phyloP scores from a whole-genome alignment of 2,888 invertebrate species.

The Tholera decimalis region DNA sequence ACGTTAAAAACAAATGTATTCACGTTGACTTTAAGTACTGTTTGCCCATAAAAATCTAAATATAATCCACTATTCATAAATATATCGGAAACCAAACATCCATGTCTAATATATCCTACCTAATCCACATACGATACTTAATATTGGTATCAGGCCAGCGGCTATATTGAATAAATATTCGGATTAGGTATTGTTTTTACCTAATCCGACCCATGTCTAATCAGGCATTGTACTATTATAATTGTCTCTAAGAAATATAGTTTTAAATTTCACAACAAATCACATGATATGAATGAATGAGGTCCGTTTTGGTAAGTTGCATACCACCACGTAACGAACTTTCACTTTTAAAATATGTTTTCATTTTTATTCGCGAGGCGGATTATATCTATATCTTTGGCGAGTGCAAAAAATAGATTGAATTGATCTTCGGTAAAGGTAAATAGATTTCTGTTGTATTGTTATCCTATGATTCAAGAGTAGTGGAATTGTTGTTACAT shows the following conservation, averaged over 20 bases:
- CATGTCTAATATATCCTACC: no score
- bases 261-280: conserved; percentile 53
- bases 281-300: conserved; percentile 50
- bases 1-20: no score
- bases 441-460: conserved; percentile 22
- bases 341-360: conserved; percentile 66
- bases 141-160: no score
- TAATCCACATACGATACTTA: no score
- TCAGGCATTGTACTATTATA: no score
- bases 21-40: no score
- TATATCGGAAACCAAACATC: no score
- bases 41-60: no score
- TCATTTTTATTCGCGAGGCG: conserved; percentile 52
- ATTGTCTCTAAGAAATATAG: conserved; percentile 42
- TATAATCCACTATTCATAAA: no score
- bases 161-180: no score
- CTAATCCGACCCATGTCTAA: no score
- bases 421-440: background rate
- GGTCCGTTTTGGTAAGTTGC: conserved; percentile 46
- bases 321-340: conserved; percentile 63
- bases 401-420: conserved; percentile 32
- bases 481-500: background rate
- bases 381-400: conserved; percentile 30
- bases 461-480: background rate
- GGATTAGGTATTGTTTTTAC: no score